phyloP scores from a whole-genome alignment of 2,113 vertebrate genomes.

The Cariama cristata region DNA sequence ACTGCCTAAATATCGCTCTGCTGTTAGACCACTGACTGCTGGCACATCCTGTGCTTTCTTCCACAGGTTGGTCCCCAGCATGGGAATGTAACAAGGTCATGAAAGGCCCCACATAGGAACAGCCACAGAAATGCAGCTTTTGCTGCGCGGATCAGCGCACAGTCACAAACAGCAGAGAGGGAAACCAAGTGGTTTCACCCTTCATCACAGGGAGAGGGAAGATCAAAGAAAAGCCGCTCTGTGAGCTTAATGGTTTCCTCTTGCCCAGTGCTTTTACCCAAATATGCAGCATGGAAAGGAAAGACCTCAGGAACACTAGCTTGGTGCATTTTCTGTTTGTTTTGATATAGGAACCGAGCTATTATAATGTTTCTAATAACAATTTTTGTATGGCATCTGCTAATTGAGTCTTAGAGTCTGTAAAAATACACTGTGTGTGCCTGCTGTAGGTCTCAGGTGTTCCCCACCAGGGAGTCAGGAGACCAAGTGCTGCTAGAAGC shows the following conservation, averaged over 20 bases:
- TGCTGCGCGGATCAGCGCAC: not conserved
- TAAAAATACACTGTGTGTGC: not conserved
- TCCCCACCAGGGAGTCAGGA: not conserved
- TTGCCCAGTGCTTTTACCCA: rapidly evolving
- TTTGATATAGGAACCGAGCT: not conserved
- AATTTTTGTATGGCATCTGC: not conserved
- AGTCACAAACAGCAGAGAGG: not conserved
- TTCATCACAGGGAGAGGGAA: not conserved
- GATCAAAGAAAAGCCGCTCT: not conserved
- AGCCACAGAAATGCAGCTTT: not conserved
- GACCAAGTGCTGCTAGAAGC: not conserved
- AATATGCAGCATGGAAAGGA: not conserved
- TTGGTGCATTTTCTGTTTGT: not conserved
- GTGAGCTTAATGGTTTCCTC: not conserved
- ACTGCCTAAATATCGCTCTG: not conserved
- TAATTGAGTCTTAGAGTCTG: not conserved
- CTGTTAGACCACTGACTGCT: not conserved
- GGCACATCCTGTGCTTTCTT: not conserved
- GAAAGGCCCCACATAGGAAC: not conserved
- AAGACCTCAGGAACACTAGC: not conserved
- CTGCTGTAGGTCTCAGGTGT: rapidly evolving
- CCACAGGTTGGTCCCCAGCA: rapidly evolving
- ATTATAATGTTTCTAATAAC: not conserved
- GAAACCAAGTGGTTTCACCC: not conserved
- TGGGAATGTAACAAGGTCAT: not conserved